A percentile compares a stretch with the other conserved stretches of the same genome.
Conservation (phyloP, 1,140 invertebrate genomes). For the Drosophila bocqueti region DNA sequence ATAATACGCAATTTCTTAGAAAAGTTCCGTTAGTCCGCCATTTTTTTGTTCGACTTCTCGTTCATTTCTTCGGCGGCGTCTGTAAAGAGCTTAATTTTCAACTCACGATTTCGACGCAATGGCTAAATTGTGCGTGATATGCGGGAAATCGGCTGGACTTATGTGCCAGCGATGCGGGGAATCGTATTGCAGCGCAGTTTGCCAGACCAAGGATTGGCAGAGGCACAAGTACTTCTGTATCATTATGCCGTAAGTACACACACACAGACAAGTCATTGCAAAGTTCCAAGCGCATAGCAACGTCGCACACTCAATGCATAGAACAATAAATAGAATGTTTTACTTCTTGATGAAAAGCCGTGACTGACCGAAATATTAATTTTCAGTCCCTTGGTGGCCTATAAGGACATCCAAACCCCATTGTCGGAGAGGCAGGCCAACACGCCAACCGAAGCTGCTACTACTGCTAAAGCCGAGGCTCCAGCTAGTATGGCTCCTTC, state of each 20-base stretch:
- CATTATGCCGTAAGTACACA: slow-evolving; percentile 64
- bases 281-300: background rate
- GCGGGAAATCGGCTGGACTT: slow-evolving; percentile 11
- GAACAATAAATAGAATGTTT: background rate
- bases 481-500: background rate
- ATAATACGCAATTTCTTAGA: background rate
- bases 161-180: slow-evolving; percentile 69
- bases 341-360: too few species aligned
- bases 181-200: slow-evolving; percentile 42
- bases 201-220: slow-evolving; percentile 60
- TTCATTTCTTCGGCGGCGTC: background rate
- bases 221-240: slow-evolving; percentile 56
- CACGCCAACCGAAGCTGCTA: too few species aligned
- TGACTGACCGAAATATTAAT: background rate
- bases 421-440: background rate
- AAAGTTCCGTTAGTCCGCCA: slow-evolving; percentile 33
- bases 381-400: slow-evolving; percentile 36
- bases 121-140: slow-evolving; percentile 20
- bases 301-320: background rate
- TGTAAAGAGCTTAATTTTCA: background rate
- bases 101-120: background rate
- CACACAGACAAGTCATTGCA: background rate
- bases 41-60: slow-evolving; percentile 9
- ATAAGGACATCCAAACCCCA: background rate
- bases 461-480: background rate